Conservation (phyloP, 2,888 invertebrate species). For the Eulithis testata region DNA sequence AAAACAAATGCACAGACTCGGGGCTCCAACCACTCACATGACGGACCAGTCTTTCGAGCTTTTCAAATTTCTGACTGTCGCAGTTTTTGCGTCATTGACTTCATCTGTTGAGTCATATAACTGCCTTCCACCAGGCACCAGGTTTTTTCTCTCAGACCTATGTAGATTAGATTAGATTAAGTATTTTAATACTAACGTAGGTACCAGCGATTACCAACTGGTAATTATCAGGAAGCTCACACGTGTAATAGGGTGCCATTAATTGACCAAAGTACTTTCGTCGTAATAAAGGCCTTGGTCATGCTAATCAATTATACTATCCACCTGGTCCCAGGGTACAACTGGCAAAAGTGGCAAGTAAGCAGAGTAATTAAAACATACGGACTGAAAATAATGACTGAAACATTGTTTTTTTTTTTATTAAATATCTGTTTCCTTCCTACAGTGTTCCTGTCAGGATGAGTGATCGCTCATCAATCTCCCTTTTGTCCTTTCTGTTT, state of each 20-base stretch:
- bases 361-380: constrained; percentile 19
- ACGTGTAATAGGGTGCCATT: not conserved
- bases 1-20: too few species aligned
- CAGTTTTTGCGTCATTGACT: too few species aligned
- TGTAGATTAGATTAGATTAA: too few species aligned
- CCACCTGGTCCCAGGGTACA: constrained; percentile 21
- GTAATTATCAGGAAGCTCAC: not conserved
- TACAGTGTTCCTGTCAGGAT: constrained; percentile 10
- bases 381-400: not conserved
- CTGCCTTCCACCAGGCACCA: too few species aligned
- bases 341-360: not conserved
- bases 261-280: not conserved
- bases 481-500: too few species aligned
- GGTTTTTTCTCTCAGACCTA: too few species aligned
- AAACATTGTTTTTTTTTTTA: not conserved
- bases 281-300: constrained; percentile 19
- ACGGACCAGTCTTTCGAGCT: too few species aligned
- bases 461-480: constrained; percentile 12
- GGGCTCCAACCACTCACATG: too few species aligned
- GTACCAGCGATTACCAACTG: not conserved
- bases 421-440: not conserved
- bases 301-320: constrained; percentile 29
- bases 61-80: too few species aligned
- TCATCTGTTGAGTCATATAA: too few species aligned
- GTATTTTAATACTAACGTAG: too few species aligned